Base-by-base conservation (phyloP, 2,797 vertebrate species). In the Poecilia picta region DNA sequence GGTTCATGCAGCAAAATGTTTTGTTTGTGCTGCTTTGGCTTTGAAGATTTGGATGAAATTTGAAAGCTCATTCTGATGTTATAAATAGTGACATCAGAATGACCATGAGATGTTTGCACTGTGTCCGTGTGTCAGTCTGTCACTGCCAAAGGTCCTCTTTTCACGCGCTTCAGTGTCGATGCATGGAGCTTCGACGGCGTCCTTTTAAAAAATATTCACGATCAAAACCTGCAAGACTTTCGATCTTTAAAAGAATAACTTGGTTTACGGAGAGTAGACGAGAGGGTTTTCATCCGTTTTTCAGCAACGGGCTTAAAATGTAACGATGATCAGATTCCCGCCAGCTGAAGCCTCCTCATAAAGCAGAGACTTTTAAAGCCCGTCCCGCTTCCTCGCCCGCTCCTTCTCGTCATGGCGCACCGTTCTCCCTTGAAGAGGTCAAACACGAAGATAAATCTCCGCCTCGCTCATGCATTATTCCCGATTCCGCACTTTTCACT, bases 381-480 rank as follows among this genome's bases (percentile, higher is more conserved):
- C 23, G 5, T 15, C 16, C 1, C 64, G 73, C 18, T 76, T 64
- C 66, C 75, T 57, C 46, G 36, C 20, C 36, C 47, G 7, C 70
- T 51, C 0, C n/a, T 49, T 41, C 51, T 72, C 75, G 68, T 15
- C 18, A 20, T n/a, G 15, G 43, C 36, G 16, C 0, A 49, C 79
- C 25, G 66, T 5, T 49, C 41, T 85, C 80, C 49, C 80, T 75
- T 0, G 49, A 12, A 62, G 87, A 82, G 87, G 88, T 89, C 85
- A 81, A 78, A 84, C 84, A 73, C 13, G 76, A 53, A 62, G 79
- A 81, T 76, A 79, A 83, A 87, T 76, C 79, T 78, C 72, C 0
- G 18, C 68, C 72, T 74, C 8, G 8, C 75, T 92, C 87, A 89
- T 87, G 80, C 84, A 89, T 92, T 92, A 91, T 90, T 91, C 89